Conservation (phyloP, 2,797 vertebrate species). For the Phataginus tetradactyla region DNA sequence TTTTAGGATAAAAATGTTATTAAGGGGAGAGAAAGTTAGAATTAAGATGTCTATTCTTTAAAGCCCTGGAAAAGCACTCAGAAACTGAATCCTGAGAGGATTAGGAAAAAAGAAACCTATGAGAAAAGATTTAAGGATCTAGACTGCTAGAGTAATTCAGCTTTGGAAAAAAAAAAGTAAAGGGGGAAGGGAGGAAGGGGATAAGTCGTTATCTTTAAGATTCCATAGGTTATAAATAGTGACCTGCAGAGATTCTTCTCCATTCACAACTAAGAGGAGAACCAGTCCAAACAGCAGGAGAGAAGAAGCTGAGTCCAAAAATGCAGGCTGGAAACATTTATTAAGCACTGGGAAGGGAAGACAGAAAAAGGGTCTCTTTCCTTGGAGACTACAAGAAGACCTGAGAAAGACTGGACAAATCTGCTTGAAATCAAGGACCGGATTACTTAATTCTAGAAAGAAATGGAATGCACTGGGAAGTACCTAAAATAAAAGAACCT, state of each 20-base stretch:
- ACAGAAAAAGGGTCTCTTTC: constrained; percentile 6
- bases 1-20: constrained; percentile 31
- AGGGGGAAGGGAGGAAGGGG: background rate
- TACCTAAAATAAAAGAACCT: background rate
- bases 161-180: background rate
- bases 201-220: constrained; percentile 51
- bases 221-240: constrained; percentile 20
- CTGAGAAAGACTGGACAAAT: constrained; percentile 3
- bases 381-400: background rate
- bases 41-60: constrained; percentile 7
- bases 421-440: background rate
- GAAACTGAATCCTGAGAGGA: constrained; percentile 25
- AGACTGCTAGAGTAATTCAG: constrained; percentile 44
- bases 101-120: constrained; percentile 29
- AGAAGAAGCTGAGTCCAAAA: background rate
- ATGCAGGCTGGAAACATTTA: background rate
- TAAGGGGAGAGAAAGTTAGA: constrained; percentile 24
- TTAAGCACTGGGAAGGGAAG: background rate
- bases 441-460: constrained; percentile 20
- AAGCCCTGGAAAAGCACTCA: constrained; percentile 32
- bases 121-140: constrained; percentile 38
- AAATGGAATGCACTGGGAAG: background rate
- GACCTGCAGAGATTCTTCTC: constrained; percentile 20
- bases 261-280: background rate
- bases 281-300: constrained; percentile 8